Percentiles rank a stretch among this genome's conserved stretches.
Conservation (phyloP, 1,140 invertebrate species). For the Mamestra configurata region DNA sequence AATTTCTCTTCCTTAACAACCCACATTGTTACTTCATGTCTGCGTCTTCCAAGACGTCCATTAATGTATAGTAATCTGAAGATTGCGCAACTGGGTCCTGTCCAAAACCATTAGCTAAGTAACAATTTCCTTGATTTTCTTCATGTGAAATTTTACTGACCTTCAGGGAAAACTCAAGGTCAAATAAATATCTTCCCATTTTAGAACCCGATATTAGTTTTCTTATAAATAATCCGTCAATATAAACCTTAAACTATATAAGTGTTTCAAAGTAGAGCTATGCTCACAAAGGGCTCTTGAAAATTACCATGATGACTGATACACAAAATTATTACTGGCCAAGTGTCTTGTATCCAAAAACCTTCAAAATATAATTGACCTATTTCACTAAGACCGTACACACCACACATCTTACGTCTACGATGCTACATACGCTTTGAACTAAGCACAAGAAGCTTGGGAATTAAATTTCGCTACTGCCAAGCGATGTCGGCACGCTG, state of each 20-base stretch:
- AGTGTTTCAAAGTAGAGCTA: not conserved
- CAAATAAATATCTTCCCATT: too few relatives aligned
- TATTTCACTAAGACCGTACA: not conserved
- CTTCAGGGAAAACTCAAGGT: not conserved
- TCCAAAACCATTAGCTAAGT: constrained; percentile 3
- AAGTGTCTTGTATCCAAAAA: not conserved
- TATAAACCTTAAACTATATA: too few relatives aligned
- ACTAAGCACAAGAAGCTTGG: constrained; percentile 52
- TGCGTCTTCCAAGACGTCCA: not conserved
- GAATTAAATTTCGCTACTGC: constrained; percentile 59
- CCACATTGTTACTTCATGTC: not conserved
- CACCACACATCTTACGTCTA: not conserved
- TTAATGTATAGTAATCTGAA: constrained; percentile 6
- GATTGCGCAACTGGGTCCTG: not conserved
- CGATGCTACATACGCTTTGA: constrained; percentile 32
- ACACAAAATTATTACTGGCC: not conserved
- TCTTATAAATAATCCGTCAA: too few relatives aligned
- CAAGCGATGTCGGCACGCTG: constrained; percentile 52
- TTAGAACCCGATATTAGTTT: too few relatives aligned
- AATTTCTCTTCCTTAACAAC: not conserved
- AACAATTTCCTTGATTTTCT: not conserved
- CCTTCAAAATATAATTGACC: not conserved
- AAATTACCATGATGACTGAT: not conserved
- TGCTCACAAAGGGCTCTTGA: not conserved
- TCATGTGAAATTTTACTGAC: not conserved